Evolutionary conservation across 2,113 vertebrate species (phyloP).

Genomic region (Ptyas mucosa): DNA sequence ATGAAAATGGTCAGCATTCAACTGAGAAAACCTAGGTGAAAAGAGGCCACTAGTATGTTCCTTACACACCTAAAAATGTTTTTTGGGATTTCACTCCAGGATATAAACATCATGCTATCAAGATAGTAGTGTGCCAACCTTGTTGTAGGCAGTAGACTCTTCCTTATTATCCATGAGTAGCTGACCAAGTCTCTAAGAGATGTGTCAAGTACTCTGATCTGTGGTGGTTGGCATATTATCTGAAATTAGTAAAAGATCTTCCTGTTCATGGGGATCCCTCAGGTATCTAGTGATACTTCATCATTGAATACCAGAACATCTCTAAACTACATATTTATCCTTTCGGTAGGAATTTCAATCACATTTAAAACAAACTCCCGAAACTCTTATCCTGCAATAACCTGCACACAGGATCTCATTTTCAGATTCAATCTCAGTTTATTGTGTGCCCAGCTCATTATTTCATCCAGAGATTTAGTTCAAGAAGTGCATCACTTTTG

Average conservation of each 20-base stretch:
- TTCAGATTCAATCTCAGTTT: background rate
- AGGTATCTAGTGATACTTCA: background rate
- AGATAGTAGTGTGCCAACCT: background rate
- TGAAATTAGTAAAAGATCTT: background rate
- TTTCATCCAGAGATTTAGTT: background rate
- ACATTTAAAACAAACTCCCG: background rate
- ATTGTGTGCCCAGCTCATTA: background rate
- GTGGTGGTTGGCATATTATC: background rate
- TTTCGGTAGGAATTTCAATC: background rate
- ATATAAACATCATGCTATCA: background rate
- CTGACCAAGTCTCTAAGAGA: background rate
- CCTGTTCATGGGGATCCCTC: background rate
- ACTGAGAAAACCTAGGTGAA: background rate
- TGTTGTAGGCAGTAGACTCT: background rate
- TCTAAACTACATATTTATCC: background rate
- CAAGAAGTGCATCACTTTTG: background rate
- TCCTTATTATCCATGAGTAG: background rate
- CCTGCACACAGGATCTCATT: background rate
- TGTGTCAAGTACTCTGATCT: background rate
- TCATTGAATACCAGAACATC: background rate
- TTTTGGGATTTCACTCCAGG: background rate
- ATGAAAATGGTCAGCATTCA: background rate
- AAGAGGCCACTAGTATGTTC: background rate
- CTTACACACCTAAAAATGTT: background rate
- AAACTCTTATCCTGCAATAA: background rate